Evolutionary conservation across 2,888 invertebrate species (phyloP), one percentile per base, ranked within the genome.

Genomic region (Cantharis flavilabris): DNA sequence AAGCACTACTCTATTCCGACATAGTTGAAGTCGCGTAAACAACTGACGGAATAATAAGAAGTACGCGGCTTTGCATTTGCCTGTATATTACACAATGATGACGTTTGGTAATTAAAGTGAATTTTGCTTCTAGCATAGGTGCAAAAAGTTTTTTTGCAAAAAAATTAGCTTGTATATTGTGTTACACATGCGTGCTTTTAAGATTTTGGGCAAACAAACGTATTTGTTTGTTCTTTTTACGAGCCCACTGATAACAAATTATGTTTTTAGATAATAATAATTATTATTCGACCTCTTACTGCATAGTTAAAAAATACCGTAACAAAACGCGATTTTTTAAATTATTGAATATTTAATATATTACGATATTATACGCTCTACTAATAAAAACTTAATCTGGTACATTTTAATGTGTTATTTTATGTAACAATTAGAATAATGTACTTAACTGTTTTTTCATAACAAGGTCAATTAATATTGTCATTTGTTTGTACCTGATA

Each of bases 11-110:
- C 49, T 18, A 71, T 62, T 20, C 63, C 76, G 49, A 70, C 79
- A 78, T 77, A 70, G 70, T 72, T 77, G 74, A 71, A 18, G 69
- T 70, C 72, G 28, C 75, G 71, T 70, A 75, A 71, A 49, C 76
- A 78, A 80, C 81, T 80, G 80, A 74, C 79, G 67, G 65, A 76
- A 71, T 75, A 77, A 79, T 75, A 73, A 76, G 75, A 72, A 77
- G 71, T 28, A 62, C 70, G 71, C 69, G 70, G 73, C 69, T 76
- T 72, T 72, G 71, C 79, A 70, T 79, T 76, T 75, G 70, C 79
- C 76, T 80, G 76, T 20, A 3, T 16, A 64, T 80, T 81, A 82
- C 80, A 80, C 81, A 83, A 83, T 77, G 76, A 80, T 82, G 82
- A 83, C 82, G 83, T 77, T 77, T 62, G 69, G 72, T 79, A 76